A percentile compares a stretch with the other conserved stretches of the same genome.
phyloP scores from a whole-genome alignment of 2,797 vertebrate genomes.

The Champsocephalus gunnari region DNA sequence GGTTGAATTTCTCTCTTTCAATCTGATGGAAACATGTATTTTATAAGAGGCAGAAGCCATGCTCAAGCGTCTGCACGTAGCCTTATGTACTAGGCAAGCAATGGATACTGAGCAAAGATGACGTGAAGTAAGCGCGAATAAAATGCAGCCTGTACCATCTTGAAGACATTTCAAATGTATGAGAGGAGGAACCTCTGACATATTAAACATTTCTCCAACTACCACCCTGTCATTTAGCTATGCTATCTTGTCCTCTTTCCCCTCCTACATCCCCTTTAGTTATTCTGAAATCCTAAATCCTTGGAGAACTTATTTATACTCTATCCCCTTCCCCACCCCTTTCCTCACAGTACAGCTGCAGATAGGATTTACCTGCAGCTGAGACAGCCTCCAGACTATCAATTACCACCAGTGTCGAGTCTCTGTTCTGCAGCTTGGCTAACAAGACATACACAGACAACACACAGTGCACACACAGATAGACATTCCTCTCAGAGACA shows the following conservation, averaged over 20 bases:
- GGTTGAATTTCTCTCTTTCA: slow-evolving; percentile 58
- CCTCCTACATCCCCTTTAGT: slow-evolving; percentile 47
- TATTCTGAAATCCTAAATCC: slow-evolving; percentile 74
- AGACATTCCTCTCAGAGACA: slow-evolving; percentile 30
- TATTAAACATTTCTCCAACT: slow-evolving; percentile 48
- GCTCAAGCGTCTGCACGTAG: slow-evolving; percentile 44
- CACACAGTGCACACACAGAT: slow-evolving; percentile 18
- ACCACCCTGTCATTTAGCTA: slow-evolving; percentile 37
- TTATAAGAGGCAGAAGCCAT: slow-evolving; percentile 52
- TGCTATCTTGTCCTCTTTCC: slow-evolving; percentile 12
- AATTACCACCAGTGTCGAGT: slow-evolving; percentile 82
- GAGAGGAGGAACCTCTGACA: slow-evolving; percentile 26
- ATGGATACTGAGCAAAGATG: slow-evolving; percentile 49
- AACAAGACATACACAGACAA: slow-evolving; percentile 61
- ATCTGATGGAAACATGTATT: slow-evolving; percentile 48
- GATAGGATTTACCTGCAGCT: slow-evolving; percentile 84
- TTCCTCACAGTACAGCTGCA: slow-evolving; percentile 71
- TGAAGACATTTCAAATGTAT: slow-evolving; percentile 32
- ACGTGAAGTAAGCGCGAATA: slow-evolving; percentile 7
- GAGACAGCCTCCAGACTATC: slow-evolving; percentile 84
- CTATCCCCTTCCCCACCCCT: slow-evolving; percentile 32
- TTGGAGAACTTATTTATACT: slow-evolving; percentile 76
- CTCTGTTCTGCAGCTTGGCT: slow-evolving; percentile 75
- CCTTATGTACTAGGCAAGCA: slow-evolving; percentile 24
- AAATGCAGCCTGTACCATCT: slow-evolving; percentile 34